A percentile compares a stretch with the other conserved stretches of the same genome.
Evolutionary conservation across 2,797 vertebrate species (phyloP).

Genomic region (Lutjanus campechanus): DNA sequence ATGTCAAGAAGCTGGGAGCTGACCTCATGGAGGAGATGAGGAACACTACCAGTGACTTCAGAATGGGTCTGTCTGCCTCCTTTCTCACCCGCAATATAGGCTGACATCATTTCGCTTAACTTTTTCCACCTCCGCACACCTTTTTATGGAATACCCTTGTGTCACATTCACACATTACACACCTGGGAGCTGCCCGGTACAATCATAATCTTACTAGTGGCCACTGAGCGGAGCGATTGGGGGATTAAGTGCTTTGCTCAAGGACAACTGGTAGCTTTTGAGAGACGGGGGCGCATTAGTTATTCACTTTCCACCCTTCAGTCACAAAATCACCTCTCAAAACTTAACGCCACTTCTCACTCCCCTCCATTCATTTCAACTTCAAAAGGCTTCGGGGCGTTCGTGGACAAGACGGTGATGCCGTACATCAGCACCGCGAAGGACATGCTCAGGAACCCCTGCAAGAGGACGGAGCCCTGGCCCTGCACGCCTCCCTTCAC

Average conservation of each 20-base stretch:
- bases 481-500: conserved; percentile 51
- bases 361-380: conserved; percentile 36
- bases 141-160: conserved; percentile 33
- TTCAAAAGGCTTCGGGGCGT: conserved; percentile 53
- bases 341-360: conserved; percentile 35
- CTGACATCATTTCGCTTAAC: conserved; percentile 7
- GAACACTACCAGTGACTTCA: conserved; percentile 13
- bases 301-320: conserved; percentile 53
- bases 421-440: conserved; percentile 49
- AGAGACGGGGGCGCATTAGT: conserved; percentile 54
- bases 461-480: conserved; percentile 26
- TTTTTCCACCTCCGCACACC: conserved; percentile 15
- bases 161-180: conserved; percentile 57
- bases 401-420: conserved; percentile 61
- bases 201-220: conserved; percentile 63
- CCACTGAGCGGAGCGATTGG: conserved; percentile 58
- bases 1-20: conserved; percentile 11
- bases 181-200: conserved; percentile 54
- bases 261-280: conserved; percentile 56
- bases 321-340: conserved; percentile 55
- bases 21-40: conserved; percentile 30
- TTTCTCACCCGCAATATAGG: conserved; percentile 16
- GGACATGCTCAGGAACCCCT: conserved; percentile 45
- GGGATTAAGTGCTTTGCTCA: conserved; percentile 68
- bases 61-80: conserved; percentile 24